Base-by-base conservation (phyloP, 1,140 invertebrate species). In the Dendrolimus punctatus region DNA sequence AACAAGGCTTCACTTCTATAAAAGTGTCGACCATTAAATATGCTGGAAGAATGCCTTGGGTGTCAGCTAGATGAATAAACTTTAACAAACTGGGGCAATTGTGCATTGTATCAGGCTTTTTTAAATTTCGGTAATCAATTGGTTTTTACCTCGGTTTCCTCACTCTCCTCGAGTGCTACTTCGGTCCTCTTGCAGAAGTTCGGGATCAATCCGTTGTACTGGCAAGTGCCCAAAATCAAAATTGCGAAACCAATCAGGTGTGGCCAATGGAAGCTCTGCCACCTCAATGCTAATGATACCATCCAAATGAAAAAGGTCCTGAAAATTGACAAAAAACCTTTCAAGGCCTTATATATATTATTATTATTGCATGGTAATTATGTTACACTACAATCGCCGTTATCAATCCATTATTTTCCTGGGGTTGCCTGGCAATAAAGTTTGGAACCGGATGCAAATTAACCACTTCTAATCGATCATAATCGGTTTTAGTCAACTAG, bases 281-380 rank as follows among this genome's bases (percentile, higher is more conserved):
- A 96, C 5, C 87, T 71, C 8, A 96, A 80, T 7, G 78, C 62
- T 38, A 99, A 86, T 2, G 93, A 94, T 42, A 96, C 89, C 39
- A 90, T 78, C 96, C 96, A 99, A 69, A 99, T 95, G 4, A 98
- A 90, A 7, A 99, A 85, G 1, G 96, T 98, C 58, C 97, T 88
- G 64, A 1, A 66, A 63, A 46, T 52, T 10, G 9, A 40, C 6
- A 49, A 8, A 2, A 1, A 6, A 23, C 23, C 23, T 23, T 23
- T 23, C 23, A 23, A 23, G 23, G 23, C 23, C 23, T 2, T 23
- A 23, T 23, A 23, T 23, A 3, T 6, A 7, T 6, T 5, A 48
- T 42, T 42, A n/a, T 42, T n/a, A 42, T 6, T 42, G n/a, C 4
- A 42, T 4, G 41, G 9, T 40, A 50, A 39, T 46, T 47, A 48